Percentiles rank a stretch among this genome's conserved stretches.
These are phyloP conservation scores for Amblyopsis hoosieri DNA, from an alignment of 2,797 vertebrate genomes.

Conservation along the genomic window DNA sequence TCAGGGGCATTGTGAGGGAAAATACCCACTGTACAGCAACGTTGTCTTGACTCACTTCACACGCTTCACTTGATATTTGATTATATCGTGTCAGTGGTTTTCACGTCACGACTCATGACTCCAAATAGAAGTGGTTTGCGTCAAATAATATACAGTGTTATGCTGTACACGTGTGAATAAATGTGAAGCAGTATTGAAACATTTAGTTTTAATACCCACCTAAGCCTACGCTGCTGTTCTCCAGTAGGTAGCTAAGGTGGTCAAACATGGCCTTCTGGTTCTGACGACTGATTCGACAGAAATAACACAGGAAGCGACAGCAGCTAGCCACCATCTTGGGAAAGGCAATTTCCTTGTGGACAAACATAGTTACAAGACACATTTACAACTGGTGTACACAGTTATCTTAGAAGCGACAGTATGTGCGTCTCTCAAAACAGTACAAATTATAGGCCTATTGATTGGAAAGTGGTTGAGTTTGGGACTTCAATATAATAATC, in stretches of 20 bases:
- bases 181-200: too few species aligned
- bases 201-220: constrained; percentile 73
- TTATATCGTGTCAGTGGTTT: not conserved
- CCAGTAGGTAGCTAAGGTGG: constrained; percentile 95
- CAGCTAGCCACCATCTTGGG: constrained; percentile 99
- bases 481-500: constrained; percentile 4
- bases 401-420: not conserved
- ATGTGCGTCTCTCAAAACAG: too few species aligned
- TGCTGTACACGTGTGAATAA: too few species aligned
- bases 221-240: constrained; percentile 96
- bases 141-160: too few species aligned
- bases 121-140: not conserved
- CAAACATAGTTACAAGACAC: constrained; percentile 24
- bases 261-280: constrained; percentile 99
- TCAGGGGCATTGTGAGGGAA: too few species aligned
- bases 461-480: too few species aligned
- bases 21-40: too few species aligned
- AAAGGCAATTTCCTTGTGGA: constrained; percentile 89
- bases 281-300: constrained; percentile 97
- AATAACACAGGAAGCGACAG: constrained; percentile 97
- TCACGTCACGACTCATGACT: not conserved
- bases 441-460: not conserved
- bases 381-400: not conserved
- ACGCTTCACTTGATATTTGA: not conserved
- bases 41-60: too few species aligned